Evolutionary conservation across 2,113 vertebrate genomes (phyloP).

Genomic region (Salvelinus fontinalis): DNA sequence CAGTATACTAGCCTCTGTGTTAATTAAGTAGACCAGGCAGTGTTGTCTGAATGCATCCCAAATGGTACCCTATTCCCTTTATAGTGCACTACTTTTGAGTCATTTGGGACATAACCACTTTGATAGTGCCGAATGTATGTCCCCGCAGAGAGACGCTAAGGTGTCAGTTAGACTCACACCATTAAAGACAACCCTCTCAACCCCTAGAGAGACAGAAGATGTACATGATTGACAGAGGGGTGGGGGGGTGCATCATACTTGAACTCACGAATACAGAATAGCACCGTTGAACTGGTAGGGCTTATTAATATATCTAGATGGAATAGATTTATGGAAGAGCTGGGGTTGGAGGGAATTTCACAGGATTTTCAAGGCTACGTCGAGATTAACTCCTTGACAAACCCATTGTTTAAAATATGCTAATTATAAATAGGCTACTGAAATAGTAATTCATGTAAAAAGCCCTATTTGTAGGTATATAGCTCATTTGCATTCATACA

Average conservation of each 20-base stretch:
- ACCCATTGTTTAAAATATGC: not conserved
- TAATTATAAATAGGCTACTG: not conserved
- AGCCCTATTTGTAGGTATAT: not conserved
- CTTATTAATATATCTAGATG: constrained; percentile 17
- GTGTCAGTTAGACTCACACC: constrained; percentile 57
- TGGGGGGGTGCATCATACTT: not conserved
- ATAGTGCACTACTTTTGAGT: constrained; percentile 1
- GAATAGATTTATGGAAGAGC: not conserved
- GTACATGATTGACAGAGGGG: constrained; percentile 56
- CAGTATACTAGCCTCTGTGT: constrained; percentile 16
- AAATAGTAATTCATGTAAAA: not conserved
- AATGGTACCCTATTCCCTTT: too few relatives aligned
- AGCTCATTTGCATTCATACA: not conserved
- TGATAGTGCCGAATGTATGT: constrained; percentile 31
- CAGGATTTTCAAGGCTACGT: not conserved
- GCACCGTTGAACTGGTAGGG: constrained; percentile 2
- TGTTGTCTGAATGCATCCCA: constrained; percentile 17
- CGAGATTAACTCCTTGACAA: not conserved
- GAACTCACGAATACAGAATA: constrained; percentile 33
- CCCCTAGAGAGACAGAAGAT: not conserved
- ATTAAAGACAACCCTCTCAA: constrained; percentile 18
- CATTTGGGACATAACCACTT: constrained; percentile 26
- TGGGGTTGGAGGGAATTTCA: not conserved
- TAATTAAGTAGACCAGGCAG: constrained; percentile 46
- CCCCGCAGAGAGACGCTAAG: constrained; percentile 38